Evolutionary conservation across 2,113 vertebrate species (phyloP).

Genomic region (Riparia riparia): DNA sequence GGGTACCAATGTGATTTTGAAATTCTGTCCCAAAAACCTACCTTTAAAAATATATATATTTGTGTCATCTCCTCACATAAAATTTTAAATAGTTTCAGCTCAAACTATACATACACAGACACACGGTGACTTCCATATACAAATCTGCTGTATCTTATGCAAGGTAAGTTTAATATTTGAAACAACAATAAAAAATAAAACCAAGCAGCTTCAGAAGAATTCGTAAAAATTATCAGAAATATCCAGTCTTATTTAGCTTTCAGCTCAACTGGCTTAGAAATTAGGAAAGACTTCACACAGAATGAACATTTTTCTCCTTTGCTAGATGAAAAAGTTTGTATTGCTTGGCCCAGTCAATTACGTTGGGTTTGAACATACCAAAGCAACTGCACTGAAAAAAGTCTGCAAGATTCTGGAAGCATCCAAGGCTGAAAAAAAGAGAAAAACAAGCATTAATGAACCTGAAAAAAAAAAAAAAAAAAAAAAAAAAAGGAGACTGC

Average conservation of each 20-base stretch:
- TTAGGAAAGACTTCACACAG: constrained; percentile 77
- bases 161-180: not conserved
- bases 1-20: not conserved
- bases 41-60: constrained; percentile 17
- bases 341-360: constrained; percentile 92
- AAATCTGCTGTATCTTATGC: not conserved
- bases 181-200: not conserved
- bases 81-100: constrained; percentile 1
- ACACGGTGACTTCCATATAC: not conserved
- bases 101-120: not conserved
- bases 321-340: constrained; percentile 74
- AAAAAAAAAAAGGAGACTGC: not conserved
- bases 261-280: not conserved
- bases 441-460: constrained; percentile 9
- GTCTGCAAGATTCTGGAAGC: constrained; percentile 88
- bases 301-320: constrained; percentile 77
- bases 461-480: not conserved
- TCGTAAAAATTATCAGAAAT: constrained; percentile 39
- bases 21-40: constrained; percentile 5
- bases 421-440: constrained; percentile 81
- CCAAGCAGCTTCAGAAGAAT: not conserved
- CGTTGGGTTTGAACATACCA: constrained; percentile 84
- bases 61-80: not conserved
- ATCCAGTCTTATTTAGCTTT: constrained; percentile 26
- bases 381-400: constrained; percentile 93